Evolutionary conservation across 2,888 invertebrate genomes (phyloP).

Genomic region (Thymelicus lineola): DNA sequence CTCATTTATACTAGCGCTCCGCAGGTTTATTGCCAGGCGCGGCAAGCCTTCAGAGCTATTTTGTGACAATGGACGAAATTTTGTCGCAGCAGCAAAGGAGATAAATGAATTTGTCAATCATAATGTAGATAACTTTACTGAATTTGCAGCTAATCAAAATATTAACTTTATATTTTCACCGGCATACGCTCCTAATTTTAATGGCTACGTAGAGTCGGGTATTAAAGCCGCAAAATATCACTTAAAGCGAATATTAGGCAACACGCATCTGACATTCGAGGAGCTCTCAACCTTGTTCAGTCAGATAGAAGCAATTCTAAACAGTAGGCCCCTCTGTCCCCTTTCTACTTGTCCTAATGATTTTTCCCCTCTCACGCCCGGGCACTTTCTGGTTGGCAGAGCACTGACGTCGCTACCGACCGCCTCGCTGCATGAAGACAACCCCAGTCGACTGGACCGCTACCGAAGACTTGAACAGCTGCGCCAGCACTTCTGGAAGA

Average conservation of each 20-base stretch:
- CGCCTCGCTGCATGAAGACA: not conserved
- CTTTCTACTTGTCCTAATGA: conserved; percentile 39
- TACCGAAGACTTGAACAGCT: conserved; percentile 27
- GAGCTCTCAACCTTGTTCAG: conserved; percentile 37
- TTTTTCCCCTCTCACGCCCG: conserved; percentile 34
- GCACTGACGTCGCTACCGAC: conserved; percentile 35
- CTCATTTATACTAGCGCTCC: conserved; percentile 38
- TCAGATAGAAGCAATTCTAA: conserved; percentile 41
- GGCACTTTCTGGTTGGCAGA: conserved; percentile 40
- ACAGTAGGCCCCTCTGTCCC: conserved; percentile 37
- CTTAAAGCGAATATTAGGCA: conserved; percentile 38
- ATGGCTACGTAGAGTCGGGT: conserved; percentile 39
- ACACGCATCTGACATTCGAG: conserved; percentile 40
- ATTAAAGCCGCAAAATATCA: conserved; percentile 40
- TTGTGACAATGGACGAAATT: conserved; percentile 42
- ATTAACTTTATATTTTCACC: conserved; percentile 47
- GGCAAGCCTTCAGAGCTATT: conserved; percentile 40
- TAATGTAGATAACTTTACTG: conserved; percentile 34
- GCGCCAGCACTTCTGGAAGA: conserved; percentile 36
- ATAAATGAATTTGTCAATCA: no score
- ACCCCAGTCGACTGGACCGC: not conserved
- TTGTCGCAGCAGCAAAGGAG: conserved; percentile 24
- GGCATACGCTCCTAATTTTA: conserved; percentile 42
- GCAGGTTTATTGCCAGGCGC: conserved; percentile 42
- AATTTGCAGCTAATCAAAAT: conserved; percentile 45